Base-by-base conservation (phyloP, 2,113 vertebrate species). In the Megatriorchis doriae region DNA sequence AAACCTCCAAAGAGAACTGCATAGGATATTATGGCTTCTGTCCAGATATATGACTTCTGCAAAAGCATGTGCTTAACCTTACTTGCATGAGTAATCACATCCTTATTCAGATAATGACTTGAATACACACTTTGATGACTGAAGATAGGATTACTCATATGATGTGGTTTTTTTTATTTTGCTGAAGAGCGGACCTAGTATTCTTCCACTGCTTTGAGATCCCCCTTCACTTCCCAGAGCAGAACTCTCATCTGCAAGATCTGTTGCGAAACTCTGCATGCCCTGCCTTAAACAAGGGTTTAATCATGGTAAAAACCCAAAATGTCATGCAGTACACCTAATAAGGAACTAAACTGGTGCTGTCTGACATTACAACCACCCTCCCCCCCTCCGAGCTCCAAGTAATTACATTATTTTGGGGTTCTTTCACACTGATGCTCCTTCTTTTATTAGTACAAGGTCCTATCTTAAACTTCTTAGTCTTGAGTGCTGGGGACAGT, bases 191-290 rank as follows among this genome's bases (percentile, higher is more conserved):
- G 73, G 78, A 56, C 48, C 68, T 61, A 59, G 95, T 97, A 93
- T 89, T 97, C 82, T 95, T 92, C 90, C 94, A 91, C 73, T 95
- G 62, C 58, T 56, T 73, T 72, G 70, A 88, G 61, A 50, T 81
- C 29, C 31, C n/a, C 5, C n/a, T 62, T 10, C 21, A 14, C 45
- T 82, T 86, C 42, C 38, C 58, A 66, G 61, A 66, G 62, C 68
- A 93, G 66, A 70, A 6, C 12, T 55, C 59, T 80, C 48, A 75
- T 86, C 90, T 88, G 50, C 68, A 86, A 88, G 73, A 91, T 86
- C 86, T 87, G 17, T 61, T 77, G 62, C 56, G 62, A 75, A 91
- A 83, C 23, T 7, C 40, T 36, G 7, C 40, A 10, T 36, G 73
- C 52, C 32, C 20, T 85, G 81, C 75, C 87, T 86, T 75, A 71